Conservation (phyloP, 1,140 invertebrate genomes). For the Drosophila sulfurigaster region DNA sequence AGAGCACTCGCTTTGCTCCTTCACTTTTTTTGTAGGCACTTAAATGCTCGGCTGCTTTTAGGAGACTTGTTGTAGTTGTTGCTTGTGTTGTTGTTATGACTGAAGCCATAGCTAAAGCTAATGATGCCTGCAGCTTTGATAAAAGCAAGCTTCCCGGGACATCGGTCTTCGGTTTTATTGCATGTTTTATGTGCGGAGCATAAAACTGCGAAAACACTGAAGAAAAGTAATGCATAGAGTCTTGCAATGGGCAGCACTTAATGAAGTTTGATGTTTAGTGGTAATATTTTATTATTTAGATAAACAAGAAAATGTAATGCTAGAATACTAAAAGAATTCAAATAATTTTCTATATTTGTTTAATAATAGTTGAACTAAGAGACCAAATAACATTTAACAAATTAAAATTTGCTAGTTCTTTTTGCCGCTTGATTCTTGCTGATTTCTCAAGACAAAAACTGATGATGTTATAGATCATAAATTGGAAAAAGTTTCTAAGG, state of each 20-base stretch:
- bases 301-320: no score
- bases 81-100: constrained; percentile 13
- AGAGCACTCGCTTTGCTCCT: constrained; percentile 9
- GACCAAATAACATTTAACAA: no score
- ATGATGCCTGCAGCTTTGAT: constrained; percentile 49
- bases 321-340: no score
- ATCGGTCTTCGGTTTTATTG: constrained; percentile 41
- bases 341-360: no score
- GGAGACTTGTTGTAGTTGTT: constrained; percentile 15
- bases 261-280: no score
- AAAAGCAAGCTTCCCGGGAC: constrained; percentile 26
- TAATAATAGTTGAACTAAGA: no score
- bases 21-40: constrained; percentile 37
- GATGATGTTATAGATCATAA: no score
- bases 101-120: constrained; percentile 34
- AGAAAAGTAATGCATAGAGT: constrained; percentile 4
- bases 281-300: no score
- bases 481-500: no score
- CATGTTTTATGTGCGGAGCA: constrained; percentile 43
- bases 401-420: no score
- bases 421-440: no score
- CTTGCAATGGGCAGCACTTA: neutral
- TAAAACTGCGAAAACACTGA: constrained; percentile 39
- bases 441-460: no score
- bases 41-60: constrained; percentile 30